Conservation (phyloP, 2,888 invertebrate genomes). For the Gisinianus flammeolus region DNA sequence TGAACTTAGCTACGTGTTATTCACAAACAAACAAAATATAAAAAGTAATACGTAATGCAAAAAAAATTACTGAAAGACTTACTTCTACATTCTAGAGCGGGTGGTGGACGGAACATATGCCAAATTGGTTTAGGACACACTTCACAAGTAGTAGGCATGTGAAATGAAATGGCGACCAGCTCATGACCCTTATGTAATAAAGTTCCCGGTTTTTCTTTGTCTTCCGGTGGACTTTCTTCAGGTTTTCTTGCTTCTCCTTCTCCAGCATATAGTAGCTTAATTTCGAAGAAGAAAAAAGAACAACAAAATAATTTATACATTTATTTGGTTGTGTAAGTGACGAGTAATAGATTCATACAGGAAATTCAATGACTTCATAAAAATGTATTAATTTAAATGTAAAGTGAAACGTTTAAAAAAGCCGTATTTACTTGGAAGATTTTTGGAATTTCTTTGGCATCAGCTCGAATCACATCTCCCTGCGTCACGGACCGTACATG, state of each 20-base stretch:
- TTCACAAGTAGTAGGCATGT: conserved; percentile 98
- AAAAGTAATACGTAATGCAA: too few species aligned
- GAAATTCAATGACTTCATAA: too few species aligned
- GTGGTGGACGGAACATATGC: conserved; percentile 97
- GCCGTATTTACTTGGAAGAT: conserved; percentile 77
- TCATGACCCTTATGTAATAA: conserved; percentile 91
- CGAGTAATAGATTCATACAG: neutral
- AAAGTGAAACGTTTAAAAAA: too few species aligned
- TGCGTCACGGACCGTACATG: conserved; percentile 98
- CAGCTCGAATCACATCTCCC: conserved; percentile 98
- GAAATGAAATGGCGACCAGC: conserved; percentile 93
- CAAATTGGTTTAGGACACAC: conserved; percentile 96
- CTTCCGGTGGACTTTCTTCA: conserved; percentile 61
- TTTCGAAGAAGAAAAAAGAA: conserved; percentile 25
- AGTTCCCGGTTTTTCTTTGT: conserved; percentile 68
- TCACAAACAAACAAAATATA: too few species aligned
- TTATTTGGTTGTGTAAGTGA: too few species aligned
- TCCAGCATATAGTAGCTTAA: conserved; percentile 90
- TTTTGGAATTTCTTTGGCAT: conserved; percentile 98
- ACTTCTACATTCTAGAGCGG: conserved; percentile 96
- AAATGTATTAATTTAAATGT: too few species aligned
- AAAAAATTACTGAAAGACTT: too few species aligned
- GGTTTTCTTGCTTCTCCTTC: conserved; percentile 73
- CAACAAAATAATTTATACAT: conserved; percentile 25
- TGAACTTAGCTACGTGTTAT: too few species aligned